phyloP scores from a whole-genome alignment of 2,113 vertebrate genomes.

The Laticauda laticaudata region DNA sequence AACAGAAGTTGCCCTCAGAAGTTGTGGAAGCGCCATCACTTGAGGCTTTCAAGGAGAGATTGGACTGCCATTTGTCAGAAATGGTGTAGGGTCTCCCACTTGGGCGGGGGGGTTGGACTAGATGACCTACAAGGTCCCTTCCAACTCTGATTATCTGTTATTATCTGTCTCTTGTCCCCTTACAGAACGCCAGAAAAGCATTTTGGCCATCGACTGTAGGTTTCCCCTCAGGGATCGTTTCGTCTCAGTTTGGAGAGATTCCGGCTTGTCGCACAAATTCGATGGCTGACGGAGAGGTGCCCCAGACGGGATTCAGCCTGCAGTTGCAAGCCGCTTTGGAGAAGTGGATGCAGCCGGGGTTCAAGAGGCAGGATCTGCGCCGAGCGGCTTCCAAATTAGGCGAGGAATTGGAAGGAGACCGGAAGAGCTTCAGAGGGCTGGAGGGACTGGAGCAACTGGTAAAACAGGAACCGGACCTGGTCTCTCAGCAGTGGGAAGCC shows the following conservation, averaged over 20 bases:
- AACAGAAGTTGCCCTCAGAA: too few relatives aligned
- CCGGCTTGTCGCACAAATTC: not conserved
- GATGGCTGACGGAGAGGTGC: not conserved
- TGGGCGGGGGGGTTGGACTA: too few relatives aligned
- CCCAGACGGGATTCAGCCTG: not conserved
- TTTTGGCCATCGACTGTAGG: not conserved
- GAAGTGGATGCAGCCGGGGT: not conserved
- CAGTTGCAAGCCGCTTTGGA: not conserved
- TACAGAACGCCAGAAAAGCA: not conserved
- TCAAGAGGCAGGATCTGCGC: not conserved
- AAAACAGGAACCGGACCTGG: not conserved
- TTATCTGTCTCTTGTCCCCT: not conserved
- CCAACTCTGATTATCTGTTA: too few relatives aligned
- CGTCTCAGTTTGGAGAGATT: not conserved
- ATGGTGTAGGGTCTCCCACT: too few relatives aligned
- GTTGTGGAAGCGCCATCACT: too few relatives aligned
- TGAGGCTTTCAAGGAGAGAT: too few relatives aligned
- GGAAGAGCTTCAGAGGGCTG: not conserved
- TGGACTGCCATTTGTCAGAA: too few relatives aligned
- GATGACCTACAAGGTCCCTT: too few relatives aligned
- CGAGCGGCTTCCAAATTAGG: not conserved
- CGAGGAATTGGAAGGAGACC: not conserved
- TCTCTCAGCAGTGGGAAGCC: constrained; percentile 5
- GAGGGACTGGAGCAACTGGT: not conserved
- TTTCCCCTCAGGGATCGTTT: not conserved